A percentile compares a stretch with the other conserved stretches of the same genome.
Conservation (phyloP, 2,888 invertebrate species). For the Meloe dianella region DNA sequence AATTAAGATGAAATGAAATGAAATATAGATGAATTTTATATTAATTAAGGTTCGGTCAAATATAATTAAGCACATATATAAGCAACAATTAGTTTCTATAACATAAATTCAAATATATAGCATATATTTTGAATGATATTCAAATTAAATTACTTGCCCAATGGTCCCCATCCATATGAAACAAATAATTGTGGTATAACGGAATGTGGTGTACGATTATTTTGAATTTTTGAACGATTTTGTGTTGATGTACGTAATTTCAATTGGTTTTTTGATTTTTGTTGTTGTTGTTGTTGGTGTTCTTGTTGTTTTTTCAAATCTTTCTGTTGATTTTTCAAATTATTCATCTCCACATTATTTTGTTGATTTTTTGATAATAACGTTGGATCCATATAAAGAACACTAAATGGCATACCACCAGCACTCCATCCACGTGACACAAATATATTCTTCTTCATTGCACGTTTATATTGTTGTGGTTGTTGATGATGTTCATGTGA, state of each 20-base stretch:
- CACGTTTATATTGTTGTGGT: slow-evolving; percentile 5
- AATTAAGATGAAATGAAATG: slow-evolving; percentile 12
- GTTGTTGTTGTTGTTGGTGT: slow-evolving; percentile 27
- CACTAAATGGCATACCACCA: slow-evolving; percentile 62
- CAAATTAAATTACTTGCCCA: slow-evolving; percentile 50
- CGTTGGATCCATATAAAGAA: slow-evolving; percentile 59
- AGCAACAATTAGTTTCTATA: not conserved
- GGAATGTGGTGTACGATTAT: slow-evolving; percentile 51
- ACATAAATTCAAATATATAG: not conserved
- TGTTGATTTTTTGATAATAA: slow-evolving; percentile 24
- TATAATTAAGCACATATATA: slow-evolving; percentile 14
- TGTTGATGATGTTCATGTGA: not conserved
- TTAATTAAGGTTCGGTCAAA: slow-evolving; percentile 18
- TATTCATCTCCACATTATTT: slow-evolving; percentile 15
- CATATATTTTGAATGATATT: no score
- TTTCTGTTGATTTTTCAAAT: slow-evolving; percentile 14
- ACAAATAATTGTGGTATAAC: slow-evolving; percentile 63
- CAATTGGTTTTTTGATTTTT: slow-evolving; percentile 30
- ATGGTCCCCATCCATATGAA: slow-evolving; percentile 63
- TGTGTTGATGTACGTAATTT: slow-evolving; percentile 29
- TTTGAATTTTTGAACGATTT: slow-evolving; percentile 19
- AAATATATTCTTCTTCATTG: slow-evolving; percentile 57
- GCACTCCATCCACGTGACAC: slow-evolving; percentile 63
- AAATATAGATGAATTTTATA: no score
- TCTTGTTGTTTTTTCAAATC: slow-evolving; percentile 21